Base-by-base conservation (phyloP, 2,797 vertebrate species). In the Echeneis naucrates region DNA sequence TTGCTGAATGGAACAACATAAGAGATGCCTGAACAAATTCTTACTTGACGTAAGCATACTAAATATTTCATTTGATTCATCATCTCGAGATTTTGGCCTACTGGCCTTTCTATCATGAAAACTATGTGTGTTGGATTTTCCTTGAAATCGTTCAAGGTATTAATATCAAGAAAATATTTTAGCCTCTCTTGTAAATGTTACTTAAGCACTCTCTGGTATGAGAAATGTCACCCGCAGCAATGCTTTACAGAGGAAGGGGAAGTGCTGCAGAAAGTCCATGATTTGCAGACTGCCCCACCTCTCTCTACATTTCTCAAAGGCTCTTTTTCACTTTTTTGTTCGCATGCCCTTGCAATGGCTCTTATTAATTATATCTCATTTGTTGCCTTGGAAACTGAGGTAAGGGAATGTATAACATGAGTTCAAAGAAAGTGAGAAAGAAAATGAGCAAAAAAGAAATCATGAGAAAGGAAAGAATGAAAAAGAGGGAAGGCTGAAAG, bases 361-460 rank as follows among this genome's bases (percentile, higher is more conserved):
- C 90, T 93, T 94, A 95, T 95, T 95, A 95, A 95, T 95, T 94
- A 95, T 93, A 90, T 91, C 93, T 93, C 93, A 94, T 95, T 95
- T 94, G 94, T 95, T 93, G 94, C 94, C 92, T 92, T 93, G 93
- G 94, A 93, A 95, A 95, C 94, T 84, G 87, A 91, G 92, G 93
- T 93, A 91, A 94, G 85, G 85, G 70, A 86, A 92, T 81, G 87
- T 88, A 82, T 83, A 89, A 86, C 83, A 83, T 77, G 83, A 83
- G 81, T 85, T 83, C 71, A 86, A 84, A 87, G 82, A 85, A 74
- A 65, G 52, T 66, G 33, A 75, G 69, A 77, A 70, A 69, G 48
- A 62, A 66, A 60, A 69, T 63, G 73, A 83, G 78, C 83, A 65
- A 79, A 65, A 79, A 73, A 83, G 68, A 86, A 83, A 83, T 69